Percentiles rank a stretch among this genome's conserved stretches.
Conservation (phyloP, 2,113 vertebrate genomes). For the Acanthochromis polyacanthus region DNA sequence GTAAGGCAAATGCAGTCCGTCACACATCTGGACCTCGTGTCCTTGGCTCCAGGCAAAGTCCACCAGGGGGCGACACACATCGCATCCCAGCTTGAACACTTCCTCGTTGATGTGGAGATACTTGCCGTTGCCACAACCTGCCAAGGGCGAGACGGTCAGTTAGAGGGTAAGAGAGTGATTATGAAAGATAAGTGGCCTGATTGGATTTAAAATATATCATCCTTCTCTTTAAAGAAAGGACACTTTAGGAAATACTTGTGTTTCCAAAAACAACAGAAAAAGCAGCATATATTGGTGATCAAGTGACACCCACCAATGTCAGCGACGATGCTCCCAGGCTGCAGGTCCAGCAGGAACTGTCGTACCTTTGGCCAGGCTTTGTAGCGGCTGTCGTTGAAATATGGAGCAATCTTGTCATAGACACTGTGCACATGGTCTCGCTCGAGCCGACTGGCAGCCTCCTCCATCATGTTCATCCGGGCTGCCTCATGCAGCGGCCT, state of each 20-base stretch:
- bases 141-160: conserved; percentile 23
- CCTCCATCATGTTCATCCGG: conserved; percentile 79
- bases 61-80: conserved; percentile 84
- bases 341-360: conserved; percentile 85
- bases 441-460: conserved; percentile 85
- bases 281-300: neutral
- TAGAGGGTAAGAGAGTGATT: neutral
- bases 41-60: conserved; percentile 82
- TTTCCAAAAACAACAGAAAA: neutral
- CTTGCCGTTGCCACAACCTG: conserved; percentile 88
- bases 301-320: conserved; percentile 80
- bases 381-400: conserved; percentile 84
- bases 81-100: conserved; percentile 84
- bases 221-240: no score
- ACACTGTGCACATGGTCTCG: conserved; percentile 84
- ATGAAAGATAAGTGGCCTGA: neutral
- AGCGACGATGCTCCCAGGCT: conserved; percentile 85
- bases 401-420: conserved; percentile 87
- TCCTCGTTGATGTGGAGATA: conserved; percentile 86
- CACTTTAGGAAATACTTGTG: no score
- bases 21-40: conserved; percentile 82
- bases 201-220: no score
- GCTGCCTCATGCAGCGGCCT: conserved; percentile 63
- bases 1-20: conserved; percentile 81
- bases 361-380: conserved; percentile 87